Conservation (phyloP, 2,888 invertebrate genomes). For the Litoditis marina region DNA sequence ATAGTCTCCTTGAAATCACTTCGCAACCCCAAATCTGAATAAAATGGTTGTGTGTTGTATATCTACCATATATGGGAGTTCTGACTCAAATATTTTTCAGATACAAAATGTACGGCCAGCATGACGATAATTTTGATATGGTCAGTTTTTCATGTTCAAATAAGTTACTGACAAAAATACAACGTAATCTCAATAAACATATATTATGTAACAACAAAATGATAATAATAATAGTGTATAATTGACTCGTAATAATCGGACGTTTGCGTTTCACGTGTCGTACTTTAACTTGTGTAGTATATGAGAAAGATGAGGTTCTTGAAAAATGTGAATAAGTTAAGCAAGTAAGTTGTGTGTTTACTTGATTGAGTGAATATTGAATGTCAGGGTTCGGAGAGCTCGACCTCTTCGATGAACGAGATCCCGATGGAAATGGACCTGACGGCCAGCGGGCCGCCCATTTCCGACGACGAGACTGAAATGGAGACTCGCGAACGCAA, state of each 20-base stretch:
- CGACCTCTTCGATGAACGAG: constrained; percentile 42
- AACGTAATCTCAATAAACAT: background rate
- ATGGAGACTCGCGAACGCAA: constrained; percentile 37
- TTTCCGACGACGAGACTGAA: constrained; percentile 49
- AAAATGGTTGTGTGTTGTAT: no score
- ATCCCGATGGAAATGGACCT: constrained; percentile 57
- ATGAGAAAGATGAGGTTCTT: no score
- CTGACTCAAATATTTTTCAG: background rate
- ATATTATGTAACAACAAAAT: background rate
- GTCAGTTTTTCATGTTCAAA: background rate
- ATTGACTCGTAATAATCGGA: no score
- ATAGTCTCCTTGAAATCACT: no score
- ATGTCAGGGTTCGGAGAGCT: constrained; percentile 45
- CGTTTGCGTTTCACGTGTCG: no score
- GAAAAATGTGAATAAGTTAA: no score
- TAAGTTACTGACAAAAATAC: background rate
- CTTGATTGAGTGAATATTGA: no score
- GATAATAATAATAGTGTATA: no score
- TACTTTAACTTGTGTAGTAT: no score
- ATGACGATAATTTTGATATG: constrained; percentile 17
- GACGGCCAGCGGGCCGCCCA: constrained; percentile 49
- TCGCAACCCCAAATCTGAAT: no score
- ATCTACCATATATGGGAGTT: no score
- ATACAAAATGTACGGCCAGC: constrained; percentile 9
- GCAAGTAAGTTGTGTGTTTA: no score